Evolutionary conservation across 2,888 invertebrate genomes (phyloP).

Genomic region (Pandemis heparana): DNA sequence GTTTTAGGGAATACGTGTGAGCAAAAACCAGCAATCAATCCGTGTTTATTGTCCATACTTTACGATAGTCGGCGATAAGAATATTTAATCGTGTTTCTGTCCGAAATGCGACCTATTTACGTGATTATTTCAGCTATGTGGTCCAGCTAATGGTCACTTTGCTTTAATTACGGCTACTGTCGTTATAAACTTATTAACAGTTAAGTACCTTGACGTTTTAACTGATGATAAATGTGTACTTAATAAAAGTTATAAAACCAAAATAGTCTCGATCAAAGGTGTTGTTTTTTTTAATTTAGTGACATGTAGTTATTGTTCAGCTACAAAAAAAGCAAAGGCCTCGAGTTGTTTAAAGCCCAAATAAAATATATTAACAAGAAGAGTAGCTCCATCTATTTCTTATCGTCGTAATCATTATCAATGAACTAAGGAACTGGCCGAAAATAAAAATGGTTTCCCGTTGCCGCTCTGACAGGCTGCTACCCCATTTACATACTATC

Average conservation of each 20-base stretch:
- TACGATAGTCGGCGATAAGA: constrained; percentile 9
- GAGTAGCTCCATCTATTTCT: not conserved
- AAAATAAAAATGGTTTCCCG: constrained; percentile 12
- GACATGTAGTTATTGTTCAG: no score
- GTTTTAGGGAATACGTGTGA: not conserved
- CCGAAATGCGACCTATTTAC: not conserved
- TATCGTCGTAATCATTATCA: not conserved
- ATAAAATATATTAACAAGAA: no score
- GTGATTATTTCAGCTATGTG: not conserved
- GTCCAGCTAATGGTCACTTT: not conserved
- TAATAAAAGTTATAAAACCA: no score
- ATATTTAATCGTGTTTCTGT: constrained; percentile 5
- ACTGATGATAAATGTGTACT: no score
- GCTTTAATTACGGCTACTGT: not conserved
- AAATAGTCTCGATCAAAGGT: no score
- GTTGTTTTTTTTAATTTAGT: no score
- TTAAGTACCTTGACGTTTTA: not conserved
- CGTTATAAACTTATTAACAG: not conserved
- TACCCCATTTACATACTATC: constrained; percentile 41
- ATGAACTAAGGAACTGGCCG: not conserved
- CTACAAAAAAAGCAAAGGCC: no score
- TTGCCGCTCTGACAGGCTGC: constrained; percentile 3
- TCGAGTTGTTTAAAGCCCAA: no score
- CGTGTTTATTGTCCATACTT: constrained; percentile 17
- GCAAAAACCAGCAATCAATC: not conserved